These are phyloP conservation scores for Tolypeutes matacus DNA, from an alignment of 2,797 vertebrate genomes.

Conservation along the genomic window DNA sequence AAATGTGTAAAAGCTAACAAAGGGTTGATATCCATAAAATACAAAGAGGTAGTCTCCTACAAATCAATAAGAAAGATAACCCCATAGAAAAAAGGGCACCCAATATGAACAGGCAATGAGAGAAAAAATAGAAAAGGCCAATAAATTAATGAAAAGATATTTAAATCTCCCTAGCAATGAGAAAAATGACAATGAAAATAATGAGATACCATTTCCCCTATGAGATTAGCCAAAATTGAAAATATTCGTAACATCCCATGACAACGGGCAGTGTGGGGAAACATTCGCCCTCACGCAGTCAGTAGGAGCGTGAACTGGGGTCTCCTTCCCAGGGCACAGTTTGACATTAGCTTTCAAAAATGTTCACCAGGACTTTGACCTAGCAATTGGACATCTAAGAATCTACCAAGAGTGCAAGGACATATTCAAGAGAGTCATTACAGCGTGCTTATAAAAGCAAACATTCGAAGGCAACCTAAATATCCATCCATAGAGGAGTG, in stretches of 20 bases:
- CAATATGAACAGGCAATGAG: background rate
- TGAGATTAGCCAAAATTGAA: background rate
- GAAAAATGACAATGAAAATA: background rate
- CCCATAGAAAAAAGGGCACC: background rate
- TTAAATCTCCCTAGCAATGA: background rate
- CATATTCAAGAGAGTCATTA: background rate
- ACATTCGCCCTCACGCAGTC: background rate
- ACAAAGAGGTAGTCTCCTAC: background rate
- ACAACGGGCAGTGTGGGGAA: accelerated
- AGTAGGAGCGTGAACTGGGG: background rate
- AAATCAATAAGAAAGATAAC: background rate
- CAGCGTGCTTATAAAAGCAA: background rate
- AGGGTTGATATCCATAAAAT: background rate
- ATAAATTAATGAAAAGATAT: background rate
- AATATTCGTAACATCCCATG: background rate
- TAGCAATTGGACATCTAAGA: background rate
- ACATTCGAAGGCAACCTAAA: background rate
- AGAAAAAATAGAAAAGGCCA: background rate
- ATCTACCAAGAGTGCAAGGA: background rate
- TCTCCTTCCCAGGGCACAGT: background rate
- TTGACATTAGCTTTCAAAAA: background rate
- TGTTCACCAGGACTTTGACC: background rate
- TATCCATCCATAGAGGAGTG: background rate
- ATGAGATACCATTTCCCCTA: background rate
- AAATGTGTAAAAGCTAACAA: background rate